Conservation (phyloP, 30 jellyfish, hydroid and myxozoan genomes). For the Chrysaora quinquecirrha region DNA sequence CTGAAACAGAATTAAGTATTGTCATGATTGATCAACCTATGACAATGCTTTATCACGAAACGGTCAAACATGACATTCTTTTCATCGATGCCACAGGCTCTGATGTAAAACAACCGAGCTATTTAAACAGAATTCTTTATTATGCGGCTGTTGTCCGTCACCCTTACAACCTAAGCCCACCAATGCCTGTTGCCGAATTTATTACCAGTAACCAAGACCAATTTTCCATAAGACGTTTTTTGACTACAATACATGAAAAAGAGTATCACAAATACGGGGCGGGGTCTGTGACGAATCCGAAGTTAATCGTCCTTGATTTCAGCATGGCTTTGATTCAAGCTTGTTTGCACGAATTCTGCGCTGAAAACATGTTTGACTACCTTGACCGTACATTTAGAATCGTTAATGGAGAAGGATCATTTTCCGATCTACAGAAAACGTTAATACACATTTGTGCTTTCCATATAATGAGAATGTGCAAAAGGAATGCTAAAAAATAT, state of each 20-base stretch:
- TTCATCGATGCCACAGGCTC: no score
- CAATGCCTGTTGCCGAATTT: conserved; percentile 11
- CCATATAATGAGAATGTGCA: conserved; percentile 32
- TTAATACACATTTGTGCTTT: conserved; percentile 3
- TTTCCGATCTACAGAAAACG: neutral
- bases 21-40: no score
- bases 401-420: conserved; percentile 7
- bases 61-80: no score
- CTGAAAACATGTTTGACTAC: neutral
- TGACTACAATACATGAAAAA: conserved; percentile 16
- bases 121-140: no score
- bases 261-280: no score
- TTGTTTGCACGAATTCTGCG: conserved; percentile 27
- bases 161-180: conserved; percentile 1
- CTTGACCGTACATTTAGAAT: conserved; percentile 8
- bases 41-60: no score
- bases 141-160: neutral
- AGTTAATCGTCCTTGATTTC: conserved; percentile 22
- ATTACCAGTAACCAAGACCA: conserved; percentile 9
- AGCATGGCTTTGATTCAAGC: conserved; percentile 33
- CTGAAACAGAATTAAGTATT: no score
- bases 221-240: no score
- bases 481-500: neutral
- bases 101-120: no score
- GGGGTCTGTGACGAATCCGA: conserved; percentile 25